Evolutionary conservation across 2,797 vertebrate genomes (phyloP), one percentile per base, ranked within the genome.

Genomic region (Falco berigora): DNA sequence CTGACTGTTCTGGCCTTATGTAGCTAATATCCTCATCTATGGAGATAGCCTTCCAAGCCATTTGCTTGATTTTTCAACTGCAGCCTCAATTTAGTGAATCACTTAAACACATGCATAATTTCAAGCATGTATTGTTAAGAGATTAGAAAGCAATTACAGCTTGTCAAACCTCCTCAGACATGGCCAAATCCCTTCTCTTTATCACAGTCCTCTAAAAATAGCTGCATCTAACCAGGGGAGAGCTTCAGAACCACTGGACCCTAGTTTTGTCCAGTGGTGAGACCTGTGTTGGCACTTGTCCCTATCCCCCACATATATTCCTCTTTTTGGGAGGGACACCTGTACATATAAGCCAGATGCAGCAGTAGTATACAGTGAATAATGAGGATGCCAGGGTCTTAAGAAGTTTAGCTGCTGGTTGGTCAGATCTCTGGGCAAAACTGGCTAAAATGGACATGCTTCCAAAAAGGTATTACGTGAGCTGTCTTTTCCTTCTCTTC

Each of bases 61-160:
- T 86, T 91, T 87, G 4, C 63, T 79, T 76, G 36, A 71, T 96
- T 94, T 94, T 94, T 86, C 49, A 53, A 18, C 71, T 24, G 47
- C 32, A 92, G 38, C 23, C 38, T 40, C 46, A 79, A 44, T 85
- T 73, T 53, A 90, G 63, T 0, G 1, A 85, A 87, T 90, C 71
- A 68, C 32, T 93, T 94, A 93, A 92, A 34, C 32, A 34, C 47
- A 77, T 90, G 96, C 94, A 94, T 89, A 88, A 89, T 85, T 96
- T 85, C 76, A 85, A 92, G 28, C 32, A 46, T 55, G 63, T 56
- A 97, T 96, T 97, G 96, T 95, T 95, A 92, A 86, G 92, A 93
- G 96, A 94, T 96, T 97, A 96, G 61, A 89, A 96, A 93, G 86
- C 84, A 96, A 95, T 96, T 96, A 96, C 49, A 68, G 75, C 86